These are phyloP conservation scores for Nephila pilipes DNA, from an alignment of 1,140 invertebrate species.

Conservation along the genomic window DNA sequence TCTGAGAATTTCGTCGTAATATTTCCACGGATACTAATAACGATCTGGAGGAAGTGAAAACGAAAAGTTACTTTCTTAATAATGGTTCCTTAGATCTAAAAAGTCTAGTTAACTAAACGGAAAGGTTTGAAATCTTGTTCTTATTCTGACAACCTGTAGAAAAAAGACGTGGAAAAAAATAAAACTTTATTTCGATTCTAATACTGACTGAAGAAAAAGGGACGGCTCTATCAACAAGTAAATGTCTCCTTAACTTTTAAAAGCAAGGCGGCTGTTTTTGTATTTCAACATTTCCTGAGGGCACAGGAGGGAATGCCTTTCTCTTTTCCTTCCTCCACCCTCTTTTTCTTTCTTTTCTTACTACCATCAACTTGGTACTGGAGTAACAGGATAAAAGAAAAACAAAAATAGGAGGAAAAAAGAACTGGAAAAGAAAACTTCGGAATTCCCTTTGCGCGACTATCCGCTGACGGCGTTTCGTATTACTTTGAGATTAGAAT, in stretches of 20 bases:
- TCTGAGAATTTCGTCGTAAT: too few species aligned
- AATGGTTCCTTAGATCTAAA: too few species aligned
- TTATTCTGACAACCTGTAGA: neutral
- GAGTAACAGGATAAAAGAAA: slow-evolving; percentile 2
- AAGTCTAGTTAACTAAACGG: too few species aligned
- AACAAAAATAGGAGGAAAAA: neutral
- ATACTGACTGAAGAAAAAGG: neutral
- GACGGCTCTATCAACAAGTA: slow-evolving; percentile 20
- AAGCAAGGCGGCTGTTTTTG: neutral
- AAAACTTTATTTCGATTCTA: neutral
- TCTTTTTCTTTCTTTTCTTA: neutral
- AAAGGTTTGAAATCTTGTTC: neutral
- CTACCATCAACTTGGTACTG: neutral
- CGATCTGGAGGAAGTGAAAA: too few species aligned
- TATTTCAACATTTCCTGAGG: slow-evolving; percentile 35
- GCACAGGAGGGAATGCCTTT: neutral
- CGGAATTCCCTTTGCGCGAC: neutral
- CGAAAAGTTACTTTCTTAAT: too few species aligned
- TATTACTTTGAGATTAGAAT: slow-evolving; percentile 8
- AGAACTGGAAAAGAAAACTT: neutral
- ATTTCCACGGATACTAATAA: too few species aligned
- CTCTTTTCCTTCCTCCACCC: neutral
- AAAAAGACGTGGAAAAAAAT: neutral
- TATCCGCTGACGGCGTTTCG: neutral
- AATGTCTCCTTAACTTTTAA: slow-evolving; percentile 29